Percentiles rank a stretch among this genome's conserved stretches.
phyloP scores from a whole-genome alignment of 2,888 invertebrate species.

The Harpalus rufipes region DNA sequence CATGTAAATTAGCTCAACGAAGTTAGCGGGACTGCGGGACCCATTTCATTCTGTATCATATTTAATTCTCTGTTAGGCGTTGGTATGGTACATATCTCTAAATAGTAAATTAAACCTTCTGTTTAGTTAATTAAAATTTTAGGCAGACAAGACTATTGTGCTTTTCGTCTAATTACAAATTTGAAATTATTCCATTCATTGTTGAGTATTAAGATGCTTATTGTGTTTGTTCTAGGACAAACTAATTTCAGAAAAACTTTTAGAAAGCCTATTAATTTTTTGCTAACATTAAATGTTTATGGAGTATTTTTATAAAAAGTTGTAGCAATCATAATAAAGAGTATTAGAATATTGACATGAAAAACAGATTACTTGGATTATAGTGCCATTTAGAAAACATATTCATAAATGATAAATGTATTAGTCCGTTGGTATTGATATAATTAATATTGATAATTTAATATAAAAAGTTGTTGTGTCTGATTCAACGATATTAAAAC shows the following conservation, averaged over 20 bases:
- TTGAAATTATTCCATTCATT: neutral
- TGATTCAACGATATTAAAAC: neutral
- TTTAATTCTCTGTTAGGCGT: neutral
- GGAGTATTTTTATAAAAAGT: too few relatives aligned
- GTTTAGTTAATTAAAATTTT: conserved; percentile 18
- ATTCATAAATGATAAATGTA: too few relatives aligned
- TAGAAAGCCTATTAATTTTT: too few relatives aligned
- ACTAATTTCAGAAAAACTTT: too few relatives aligned
- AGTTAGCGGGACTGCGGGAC: neutral
- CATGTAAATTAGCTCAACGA: neutral
- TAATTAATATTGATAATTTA: neutral
- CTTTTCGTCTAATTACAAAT: neutral
- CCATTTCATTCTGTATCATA: conserved; percentile 10
- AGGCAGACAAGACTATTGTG: neutral
- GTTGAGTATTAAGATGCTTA: neutral
- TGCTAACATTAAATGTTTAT: too few relatives aligned
- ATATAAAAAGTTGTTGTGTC: neutral
- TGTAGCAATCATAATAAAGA: too few relatives aligned
- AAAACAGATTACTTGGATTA: neutral
- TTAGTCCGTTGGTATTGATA: too few relatives aligned
- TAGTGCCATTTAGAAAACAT: neutral
- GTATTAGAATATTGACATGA: too few relatives aligned
- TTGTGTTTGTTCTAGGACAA: too few relatives aligned
- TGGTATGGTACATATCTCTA: neutral
- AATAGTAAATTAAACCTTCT: neutral